Conservation (phyloP, 1,140 invertebrate species). For the Eupeodes corollae region DNA sequence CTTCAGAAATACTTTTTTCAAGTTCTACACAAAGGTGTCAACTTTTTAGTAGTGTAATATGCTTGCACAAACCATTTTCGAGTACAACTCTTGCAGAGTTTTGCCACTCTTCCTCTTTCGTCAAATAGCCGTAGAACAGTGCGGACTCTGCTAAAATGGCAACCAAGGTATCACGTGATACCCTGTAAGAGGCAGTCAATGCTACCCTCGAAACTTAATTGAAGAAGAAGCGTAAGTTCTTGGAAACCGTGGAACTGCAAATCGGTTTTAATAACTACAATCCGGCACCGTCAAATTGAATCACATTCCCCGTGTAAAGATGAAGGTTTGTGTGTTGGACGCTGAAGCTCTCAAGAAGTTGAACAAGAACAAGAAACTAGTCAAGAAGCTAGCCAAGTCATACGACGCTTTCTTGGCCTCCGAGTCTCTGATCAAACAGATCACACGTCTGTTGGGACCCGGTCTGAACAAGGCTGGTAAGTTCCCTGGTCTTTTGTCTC, state of each 20-base stretch:
- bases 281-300: conserved; percentile 99
- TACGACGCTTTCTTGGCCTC: conserved; percentile 99
- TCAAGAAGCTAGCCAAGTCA: conserved; percentile 91
- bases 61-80: too few species aligned
- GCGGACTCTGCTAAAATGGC: not conserved
- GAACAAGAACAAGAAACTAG: conserved; percentile 99
- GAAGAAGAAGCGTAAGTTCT: conserved; percentile 84
- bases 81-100: too few species aligned
- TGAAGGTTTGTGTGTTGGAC: conserved; percentile 96
- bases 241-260: conserved; percentile 98
- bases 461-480: conserved; percentile 99
- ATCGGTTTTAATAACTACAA: conserved; percentile 99
- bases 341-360: conserved; percentile 97
- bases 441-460: conserved; percentile 95
- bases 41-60: too few species aligned
- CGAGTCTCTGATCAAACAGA: conserved; percentile 97
- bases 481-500: conserved; percentile 95
- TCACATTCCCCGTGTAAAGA: conserved; percentile 93
- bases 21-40: too few species aligned
- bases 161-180: conserved; percentile 94
- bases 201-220: conserved; percentile 63
- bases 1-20: too few species aligned
- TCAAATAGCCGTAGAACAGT: not conserved
- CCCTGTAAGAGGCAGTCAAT: conserved; percentile 91
- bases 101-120: not conserved